Conservation (phyloP, 2,888 invertebrate genomes). For the Timandra comae region DNA sequence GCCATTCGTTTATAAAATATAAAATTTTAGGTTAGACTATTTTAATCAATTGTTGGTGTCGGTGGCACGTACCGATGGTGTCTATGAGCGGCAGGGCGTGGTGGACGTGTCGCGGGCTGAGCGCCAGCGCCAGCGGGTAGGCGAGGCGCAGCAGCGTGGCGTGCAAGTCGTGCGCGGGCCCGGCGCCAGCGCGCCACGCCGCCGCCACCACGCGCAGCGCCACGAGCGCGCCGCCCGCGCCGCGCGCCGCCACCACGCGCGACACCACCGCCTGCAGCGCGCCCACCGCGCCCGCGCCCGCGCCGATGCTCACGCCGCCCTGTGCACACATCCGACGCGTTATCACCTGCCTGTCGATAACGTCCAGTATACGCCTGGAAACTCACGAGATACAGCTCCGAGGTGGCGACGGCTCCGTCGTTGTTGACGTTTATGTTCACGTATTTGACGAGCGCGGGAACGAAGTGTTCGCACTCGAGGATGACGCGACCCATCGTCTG, state of each 20-base stretch:
- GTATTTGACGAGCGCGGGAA: slow-evolving; percentile 80
- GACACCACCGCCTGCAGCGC: slow-evolving; percentile 51
- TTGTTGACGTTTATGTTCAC: slow-evolving; percentile 77
- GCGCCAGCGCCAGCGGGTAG: slow-evolving; percentile 82
- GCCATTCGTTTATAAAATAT: too few species aligned
- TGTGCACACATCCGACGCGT: slow-evolving; percentile 23
- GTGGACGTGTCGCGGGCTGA: slow-evolving; percentile 78
- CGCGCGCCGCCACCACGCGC: slow-evolving; percentile 55
- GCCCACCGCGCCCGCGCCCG: slow-evolving; percentile 52
- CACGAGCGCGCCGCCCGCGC: slow-evolving; percentile 40
- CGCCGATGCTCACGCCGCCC: slow-evolving; percentile 56
- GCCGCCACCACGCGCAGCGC: slow-evolving; percentile 64
- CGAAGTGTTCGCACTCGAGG: slow-evolving; percentile 80
- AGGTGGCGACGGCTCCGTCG: slow-evolving; percentile 54
- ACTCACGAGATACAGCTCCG: slow-evolving; percentile 63
- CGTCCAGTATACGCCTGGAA: background rate
- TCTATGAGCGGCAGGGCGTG: slow-evolving; percentile 82
- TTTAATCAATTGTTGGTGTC: too few species aligned
- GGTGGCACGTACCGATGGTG: slow-evolving; percentile 77
- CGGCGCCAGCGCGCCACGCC: slow-evolving; percentile 80
- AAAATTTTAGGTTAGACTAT: too few species aligned
- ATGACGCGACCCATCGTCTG: slow-evolving; percentile 80
- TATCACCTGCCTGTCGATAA: background rate
- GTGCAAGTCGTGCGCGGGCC: slow-evolving; percentile 39
- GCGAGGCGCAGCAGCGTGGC: slow-evolving; percentile 79